These are phyloP conservation scores for Limnephilus rhombicus DNA, from an alignment of 2,888 invertebrate genomes.

Conservation along the genomic window DNA sequence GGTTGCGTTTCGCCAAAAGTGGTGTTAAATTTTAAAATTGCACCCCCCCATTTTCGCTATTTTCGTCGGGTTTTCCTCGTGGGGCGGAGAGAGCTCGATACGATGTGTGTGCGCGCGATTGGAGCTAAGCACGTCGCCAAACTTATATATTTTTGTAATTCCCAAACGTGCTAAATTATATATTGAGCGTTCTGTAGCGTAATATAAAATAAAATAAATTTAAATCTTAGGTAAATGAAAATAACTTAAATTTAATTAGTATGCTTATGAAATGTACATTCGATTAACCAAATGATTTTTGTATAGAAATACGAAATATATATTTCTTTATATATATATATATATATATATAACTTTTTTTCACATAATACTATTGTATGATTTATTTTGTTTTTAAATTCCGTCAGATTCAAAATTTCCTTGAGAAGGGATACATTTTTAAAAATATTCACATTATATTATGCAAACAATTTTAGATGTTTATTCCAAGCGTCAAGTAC, in stretches of 20 bases:
- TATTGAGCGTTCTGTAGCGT: background rate
- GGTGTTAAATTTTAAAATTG: too few relatives aligned
- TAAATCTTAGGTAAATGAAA: background rate
- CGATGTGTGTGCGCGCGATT: too few relatives aligned
- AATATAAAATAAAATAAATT: background rate
- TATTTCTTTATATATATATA: too few relatives aligned
- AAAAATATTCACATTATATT: too few relatives aligned
- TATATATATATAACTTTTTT: background rate
- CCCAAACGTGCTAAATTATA: constrained; percentile 26
- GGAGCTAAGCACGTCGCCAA: background rate
- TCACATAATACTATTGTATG: background rate
- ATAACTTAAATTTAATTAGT: background rate
- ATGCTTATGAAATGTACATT: constrained; percentile 4
- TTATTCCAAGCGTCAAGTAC: background rate
- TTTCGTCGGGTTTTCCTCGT: background rate
- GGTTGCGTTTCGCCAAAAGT: too few relatives aligned
- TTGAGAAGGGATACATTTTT: background rate
- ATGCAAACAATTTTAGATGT: background rate
- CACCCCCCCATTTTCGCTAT: background rate
- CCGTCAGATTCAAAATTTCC: background rate
- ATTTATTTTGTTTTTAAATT: background rate
- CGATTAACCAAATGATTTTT: constrained; percentile 19
- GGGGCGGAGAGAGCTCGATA: background rate
- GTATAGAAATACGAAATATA: constrained; percentile 6
- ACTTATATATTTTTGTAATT: constrained; percentile 14